Base-by-base conservation (phyloP, 2,888 invertebrate species). In the Leptarthrus brevirostris region DNA sequence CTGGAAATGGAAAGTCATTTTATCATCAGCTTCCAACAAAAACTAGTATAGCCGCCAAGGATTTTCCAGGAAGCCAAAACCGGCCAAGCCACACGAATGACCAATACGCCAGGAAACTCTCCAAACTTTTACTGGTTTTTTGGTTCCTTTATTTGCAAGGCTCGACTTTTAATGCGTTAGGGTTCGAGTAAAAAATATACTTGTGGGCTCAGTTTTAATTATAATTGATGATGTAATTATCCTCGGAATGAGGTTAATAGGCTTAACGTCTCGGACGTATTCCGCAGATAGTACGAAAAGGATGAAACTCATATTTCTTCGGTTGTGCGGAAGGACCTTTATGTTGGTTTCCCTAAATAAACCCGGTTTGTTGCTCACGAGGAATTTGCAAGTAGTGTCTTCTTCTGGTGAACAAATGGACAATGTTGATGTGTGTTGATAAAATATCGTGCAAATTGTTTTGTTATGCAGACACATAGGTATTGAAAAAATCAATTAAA, bases 151-250 rank as follows among this genome's bases (percentile, higher is more conserved):
- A 1, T 44, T 64, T 64, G 20, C 26, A 14, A n/a, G 40, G 5
- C 18, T 44, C 16, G 18, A 2, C 18, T n/a, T 49, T 49, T 18
- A 49, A 49, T 49, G 49, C 49, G 49, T 49, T 49, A 18, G 18
- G 3, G 20, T 36, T 10, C 14, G 44, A 44, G 64, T 52, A 69
- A 49, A 66, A 66, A 69, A 52, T 26, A 36, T 69, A 8, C 30
- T 44, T 49, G 69, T 69, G 69, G 24, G 24, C 52, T 30, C 20
- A 61, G 12, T 72, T 72, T 72, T 72, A 61, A 72, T 72, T 58
- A 72, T 72, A 72, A 72, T 72, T 72, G 72, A 72, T 72, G 72
- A 72, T 58, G 72, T 58, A 72, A 72, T 72, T 72, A 72, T 72
- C 72, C 58, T 58, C 14, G 47, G 58, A 58, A 58, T 72, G 72